Evolutionary conservation across 2,113 vertebrate genomes (phyloP).

Genomic region (Phalacrocorax brasilianus): DNA sequence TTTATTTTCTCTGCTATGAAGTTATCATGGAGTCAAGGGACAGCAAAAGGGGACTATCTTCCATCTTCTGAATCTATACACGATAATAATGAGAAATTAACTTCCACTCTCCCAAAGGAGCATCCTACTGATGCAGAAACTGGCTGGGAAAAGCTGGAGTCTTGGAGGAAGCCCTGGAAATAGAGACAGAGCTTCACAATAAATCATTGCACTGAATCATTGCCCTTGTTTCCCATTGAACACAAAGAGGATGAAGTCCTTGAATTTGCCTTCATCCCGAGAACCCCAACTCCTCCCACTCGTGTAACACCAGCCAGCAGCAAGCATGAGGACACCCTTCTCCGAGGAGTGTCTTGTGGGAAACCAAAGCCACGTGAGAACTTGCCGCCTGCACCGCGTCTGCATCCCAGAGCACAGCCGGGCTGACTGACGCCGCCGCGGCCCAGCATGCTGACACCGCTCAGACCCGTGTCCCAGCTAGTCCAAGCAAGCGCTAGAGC

Average conservation of each 20-base stretch:
- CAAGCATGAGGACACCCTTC: not conserved
- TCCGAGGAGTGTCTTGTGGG: not conserved
- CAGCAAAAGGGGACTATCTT: not conserved
- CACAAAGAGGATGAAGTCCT: not conserved
- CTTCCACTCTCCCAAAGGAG: not conserved
- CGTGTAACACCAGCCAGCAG: too few species aligned
- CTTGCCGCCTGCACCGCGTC: accelerated
- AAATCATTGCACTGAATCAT: not conserved
- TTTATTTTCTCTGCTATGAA: not conserved
- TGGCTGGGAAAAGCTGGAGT: not conserved
- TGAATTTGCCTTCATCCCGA: not conserved
- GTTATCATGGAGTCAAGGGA: not conserved
- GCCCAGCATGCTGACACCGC: not conserved
- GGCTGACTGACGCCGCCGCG: accelerated
- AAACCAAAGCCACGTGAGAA: not conserved
- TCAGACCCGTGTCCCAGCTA: too few species aligned
- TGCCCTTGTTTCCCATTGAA: not conserved
- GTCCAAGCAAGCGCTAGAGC: not conserved
- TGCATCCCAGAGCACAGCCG: not conserved
- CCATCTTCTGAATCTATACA: not conserved
- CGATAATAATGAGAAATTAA: constrained; percentile 10
- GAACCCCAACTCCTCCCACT: not conserved
- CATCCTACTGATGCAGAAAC: not conserved
- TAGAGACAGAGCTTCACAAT: not conserved
- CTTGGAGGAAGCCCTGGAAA: not conserved